A percentile compares a stretch with the other conserved stretches of the same genome.
Conservation (phyloP, 1,140 invertebrate species). For the Acromyrmex echinatior region DNA sequence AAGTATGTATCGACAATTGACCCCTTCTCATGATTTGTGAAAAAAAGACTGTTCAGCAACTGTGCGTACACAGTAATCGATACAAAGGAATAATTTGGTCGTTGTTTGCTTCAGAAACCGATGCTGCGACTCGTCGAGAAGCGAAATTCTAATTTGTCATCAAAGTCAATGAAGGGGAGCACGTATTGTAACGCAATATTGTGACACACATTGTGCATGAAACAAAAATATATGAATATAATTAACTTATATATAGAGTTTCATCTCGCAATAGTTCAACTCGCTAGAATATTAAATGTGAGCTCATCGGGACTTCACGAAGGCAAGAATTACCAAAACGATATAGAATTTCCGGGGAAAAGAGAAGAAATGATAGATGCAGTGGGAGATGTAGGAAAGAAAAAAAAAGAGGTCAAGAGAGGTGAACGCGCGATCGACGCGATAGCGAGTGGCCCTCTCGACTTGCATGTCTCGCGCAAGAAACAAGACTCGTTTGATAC, state of each 20-base stretch:
- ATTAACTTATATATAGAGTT: no score
- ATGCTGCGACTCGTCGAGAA: not conserved
- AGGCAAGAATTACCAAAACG: not conserved
- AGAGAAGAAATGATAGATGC: not conserved
- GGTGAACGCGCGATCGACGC: constrained; percentile 29
- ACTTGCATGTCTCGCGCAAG: constrained; percentile 41
- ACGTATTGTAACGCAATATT: not conserved
- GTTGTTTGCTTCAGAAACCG: not conserved
- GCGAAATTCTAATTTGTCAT: constrained; percentile 23
- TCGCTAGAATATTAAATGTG: not conserved
- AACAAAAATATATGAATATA: not conserved
- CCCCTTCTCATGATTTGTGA: constrained; percentile 41
- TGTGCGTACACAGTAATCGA: constrained; percentile 4
- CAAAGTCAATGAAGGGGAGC: constrained; percentile 28
- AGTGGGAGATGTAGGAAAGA: not conserved
- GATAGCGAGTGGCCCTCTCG: constrained; percentile 37
- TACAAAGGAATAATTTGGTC: constrained; percentile 19
- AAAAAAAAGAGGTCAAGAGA: constrained; percentile 45
- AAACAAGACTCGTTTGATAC: constrained; percentile 25
- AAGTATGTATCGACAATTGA: constrained; percentile 64
- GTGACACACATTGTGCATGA: not conserved
- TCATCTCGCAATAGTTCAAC: not conserved
- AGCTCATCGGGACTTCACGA: not conserved
- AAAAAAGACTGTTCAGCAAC: not conserved
- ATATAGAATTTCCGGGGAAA: constrained; percentile 22